Base-by-base conservation (phyloP, 2,888 invertebrate genomes). In the Erebia aethiops region DNA sequence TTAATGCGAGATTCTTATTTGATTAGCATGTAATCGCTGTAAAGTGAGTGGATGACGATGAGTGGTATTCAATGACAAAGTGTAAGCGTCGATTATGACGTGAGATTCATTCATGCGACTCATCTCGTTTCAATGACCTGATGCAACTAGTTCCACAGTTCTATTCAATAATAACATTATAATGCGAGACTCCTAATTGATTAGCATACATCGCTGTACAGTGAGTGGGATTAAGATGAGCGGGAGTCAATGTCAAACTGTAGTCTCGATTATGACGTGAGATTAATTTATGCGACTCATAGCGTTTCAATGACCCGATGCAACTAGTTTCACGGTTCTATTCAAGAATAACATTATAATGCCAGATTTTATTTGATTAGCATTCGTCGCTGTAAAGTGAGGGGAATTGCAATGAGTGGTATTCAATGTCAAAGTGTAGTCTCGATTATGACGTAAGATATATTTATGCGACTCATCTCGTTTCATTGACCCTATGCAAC, bases 241-340 rank as follows among this genome's bases (percentile, higher is more conserved):
- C n/a, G n/a, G n/a, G 11, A 41, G 7, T 60, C 41, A 60, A 60
- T 60, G 60, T 41, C 41, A 41, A 43, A 43, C 1, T 43, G 10
- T 43, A 43, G 41, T 41, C 60, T 60, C 43, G n/a, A 49, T 62
- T 11, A 61, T 72, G 65, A 66, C 67, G 58, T 21, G 75, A 78
- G 81, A 79, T 79, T 79, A 81, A 81, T 82, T 80, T 80, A 83
- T 71, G 7, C n/a, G 52, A 21, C 56, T 73, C 69, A 79, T 77
- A 76, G 77, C 75, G 73, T 73, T 78, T 77, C 76, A 76, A 54
- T 73, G 78, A 78, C 81, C 64, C n/a, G 71, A 73, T 75, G 76
- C 68, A 77, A 77, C 77, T 68, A 67, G 77, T 75, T 74, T 54
- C 51, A n/a, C 70, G 35, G 57, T 18, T 49, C 52, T 57, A 21